Conservation (phyloP, 2,797 vertebrate species). For the Selene dorsalis region DNA sequence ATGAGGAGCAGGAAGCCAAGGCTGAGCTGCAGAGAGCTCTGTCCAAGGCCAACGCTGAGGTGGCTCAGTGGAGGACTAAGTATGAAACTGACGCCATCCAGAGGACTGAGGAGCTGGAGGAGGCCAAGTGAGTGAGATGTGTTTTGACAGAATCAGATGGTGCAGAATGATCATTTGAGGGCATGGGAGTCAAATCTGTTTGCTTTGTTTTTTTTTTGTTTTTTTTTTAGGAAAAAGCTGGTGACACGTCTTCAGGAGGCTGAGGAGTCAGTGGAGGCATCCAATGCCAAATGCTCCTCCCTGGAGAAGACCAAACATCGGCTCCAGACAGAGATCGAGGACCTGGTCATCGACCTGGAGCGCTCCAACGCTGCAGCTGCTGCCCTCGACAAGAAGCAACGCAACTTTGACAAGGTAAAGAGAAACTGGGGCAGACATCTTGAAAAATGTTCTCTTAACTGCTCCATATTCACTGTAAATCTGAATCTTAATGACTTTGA, state of each 20-base stretch:
- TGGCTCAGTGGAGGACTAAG: slow-evolving; percentile 96
- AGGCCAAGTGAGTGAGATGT: slow-evolving; percentile 88
- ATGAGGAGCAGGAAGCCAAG: slow-evolving; percentile 93
- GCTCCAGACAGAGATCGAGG: slow-evolving; percentile 93
- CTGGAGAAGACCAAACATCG: slow-evolving; percentile 96
- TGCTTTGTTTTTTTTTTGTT: too few species aligned
- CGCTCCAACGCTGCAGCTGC: slow-evolving; percentile 88
- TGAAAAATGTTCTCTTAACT: not conserved
- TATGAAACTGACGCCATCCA: slow-evolving; percentile 95
- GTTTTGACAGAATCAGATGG: not conserved
- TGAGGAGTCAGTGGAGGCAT: slow-evolving; percentile 89
- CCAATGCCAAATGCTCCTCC: slow-evolving; percentile 92
- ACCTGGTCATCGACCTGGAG: slow-evolving; percentile 91
- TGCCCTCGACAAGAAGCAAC: slow-evolving; percentile 93
- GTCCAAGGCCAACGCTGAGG: slow-evolving; percentile 93
- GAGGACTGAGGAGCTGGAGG: slow-evolving; percentile 94
- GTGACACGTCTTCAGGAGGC: slow-evolving; percentile 91
- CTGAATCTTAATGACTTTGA: too few species aligned
- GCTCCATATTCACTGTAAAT: too few species aligned
- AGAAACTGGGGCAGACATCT: not conserved
- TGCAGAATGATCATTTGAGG: not conserved
- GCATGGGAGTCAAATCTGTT: not conserved
- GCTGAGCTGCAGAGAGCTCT: slow-evolving; percentile 90
- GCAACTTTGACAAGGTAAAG: slow-evolving; percentile 89
- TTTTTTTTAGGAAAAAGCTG: slow-evolving; percentile 89